Evolutionary conservation across 2,888 invertebrate species (phyloP).

Genomic region (Smittia aterrima): DNA sequence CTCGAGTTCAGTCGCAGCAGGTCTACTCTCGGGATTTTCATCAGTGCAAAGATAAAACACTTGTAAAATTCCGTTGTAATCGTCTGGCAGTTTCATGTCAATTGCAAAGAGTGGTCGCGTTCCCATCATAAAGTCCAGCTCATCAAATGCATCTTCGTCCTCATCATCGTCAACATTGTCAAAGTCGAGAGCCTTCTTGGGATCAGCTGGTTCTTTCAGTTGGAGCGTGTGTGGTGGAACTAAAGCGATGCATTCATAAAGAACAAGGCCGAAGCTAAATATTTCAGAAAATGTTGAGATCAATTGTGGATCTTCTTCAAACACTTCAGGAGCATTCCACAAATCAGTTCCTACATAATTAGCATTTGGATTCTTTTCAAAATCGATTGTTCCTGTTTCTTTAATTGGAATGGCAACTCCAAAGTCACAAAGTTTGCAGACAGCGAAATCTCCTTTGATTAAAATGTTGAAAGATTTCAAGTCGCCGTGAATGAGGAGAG

Average conservation of each 20-base stretch:
- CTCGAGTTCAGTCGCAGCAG: conserved; percentile 59
- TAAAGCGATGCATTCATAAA: conserved; percentile 80
- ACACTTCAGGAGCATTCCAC: conserved; percentile 79
- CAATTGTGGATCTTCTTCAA: conserved; percentile 57
- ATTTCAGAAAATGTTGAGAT: conserved; percentile 74
- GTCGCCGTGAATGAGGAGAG: conserved; percentile 74
- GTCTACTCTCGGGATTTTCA: conserved; percentile 58
- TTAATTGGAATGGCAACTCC: conserved; percentile 74
- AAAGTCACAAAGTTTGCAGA: conserved; percentile 80
- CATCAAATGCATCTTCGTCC: conserved; percentile 3
- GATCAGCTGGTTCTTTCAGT: conserved; percentile 42
- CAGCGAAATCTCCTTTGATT: conserved; percentile 70
- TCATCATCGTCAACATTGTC: conserved; percentile 45
- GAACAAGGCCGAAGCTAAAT: conserved; percentile 72
- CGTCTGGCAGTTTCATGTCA: conserved; percentile 58
- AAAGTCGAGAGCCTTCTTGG: conserved; percentile 44
- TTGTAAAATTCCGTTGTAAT: conserved; percentile 64
- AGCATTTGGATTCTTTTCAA: conserved; percentile 56
- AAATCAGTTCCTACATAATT: conserved; percentile 68
- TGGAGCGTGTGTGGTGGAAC: conserved; percentile 63
- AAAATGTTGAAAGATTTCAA: conserved; percentile 81
- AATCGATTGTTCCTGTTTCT: conserved; percentile 62
- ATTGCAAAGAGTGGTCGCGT: conserved; percentile 69
- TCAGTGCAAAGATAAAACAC: conserved; percentile 72
- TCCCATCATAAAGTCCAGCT: conserved; percentile 54